Percentiles rank a stretch among this genome's conserved stretches.
phyloP scores from a whole-genome alignment of 2,888 invertebrate genomes.

The Rhamnusium bicolor region DNA sequence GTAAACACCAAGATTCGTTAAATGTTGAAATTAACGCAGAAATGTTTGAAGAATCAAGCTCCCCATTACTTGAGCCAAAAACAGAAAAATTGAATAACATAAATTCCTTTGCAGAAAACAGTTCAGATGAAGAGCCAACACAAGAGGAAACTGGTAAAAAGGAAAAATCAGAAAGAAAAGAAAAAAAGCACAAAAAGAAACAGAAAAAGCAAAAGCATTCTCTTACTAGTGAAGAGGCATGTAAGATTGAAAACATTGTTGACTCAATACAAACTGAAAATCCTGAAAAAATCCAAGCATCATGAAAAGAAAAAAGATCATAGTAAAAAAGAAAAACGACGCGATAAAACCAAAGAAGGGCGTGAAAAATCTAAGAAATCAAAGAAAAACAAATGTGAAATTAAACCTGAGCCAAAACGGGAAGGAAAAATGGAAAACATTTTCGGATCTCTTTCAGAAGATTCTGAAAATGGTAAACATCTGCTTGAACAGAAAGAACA shows the following conservation, averaged over 20 bases:
- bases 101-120: conserved; percentile 61
- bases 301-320: conserved; percentile 68
- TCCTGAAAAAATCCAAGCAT: conserved; percentile 64
- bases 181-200: conserved; percentile 88
- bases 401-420: conserved; percentile 74
- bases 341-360: conserved; percentile 75
- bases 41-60: neutral
- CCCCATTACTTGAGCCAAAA: conserved; percentile 61
- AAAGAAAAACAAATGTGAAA: conserved; percentile 69
- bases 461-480: conserved; percentile 70
- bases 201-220: conserved; percentile 84
- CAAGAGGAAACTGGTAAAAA: conserved; percentile 56
- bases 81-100: conserved; percentile 60
- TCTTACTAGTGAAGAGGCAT: conserved; percentile 75
- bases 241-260: conserved; percentile 65
- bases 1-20: conserved; percentile 62
- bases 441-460: conserved; percentile 89
- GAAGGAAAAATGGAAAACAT: conserved; percentile 91
- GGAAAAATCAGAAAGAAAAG: conserved; percentile 73
- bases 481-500: conserved; percentile 52
- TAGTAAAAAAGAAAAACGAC: conserved; percentile 77
- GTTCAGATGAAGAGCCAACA: conserved; percentile 65
- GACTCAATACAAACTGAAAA: conserved; percentile 58
- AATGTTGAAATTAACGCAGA: conserved; percentile 45
- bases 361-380: conserved; percentile 77